These are phyloP conservation scores for Xestoiulus laeticollis DNA, from an alignment of 2,888 invertebrate species.

Conservation along the genomic window DNA sequence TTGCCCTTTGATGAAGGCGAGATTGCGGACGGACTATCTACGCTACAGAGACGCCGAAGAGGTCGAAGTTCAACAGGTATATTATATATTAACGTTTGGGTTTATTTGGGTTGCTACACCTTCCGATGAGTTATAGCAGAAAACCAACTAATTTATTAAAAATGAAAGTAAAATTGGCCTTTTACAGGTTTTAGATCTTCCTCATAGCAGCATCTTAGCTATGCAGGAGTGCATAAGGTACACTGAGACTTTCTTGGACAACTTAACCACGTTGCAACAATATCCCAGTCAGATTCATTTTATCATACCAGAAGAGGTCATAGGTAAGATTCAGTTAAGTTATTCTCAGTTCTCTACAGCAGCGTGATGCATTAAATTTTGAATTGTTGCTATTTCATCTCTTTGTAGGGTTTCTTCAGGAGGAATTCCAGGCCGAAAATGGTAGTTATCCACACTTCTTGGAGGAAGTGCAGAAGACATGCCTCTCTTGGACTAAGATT, in stretches of 20 bases:
- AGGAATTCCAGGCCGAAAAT: neutral
- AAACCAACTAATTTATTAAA: too few species aligned
- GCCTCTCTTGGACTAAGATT: neutral
- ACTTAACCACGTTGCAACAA: neutral
- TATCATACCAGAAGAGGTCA: neutral
- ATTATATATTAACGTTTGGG: neutral
- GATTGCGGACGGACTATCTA: neutral
- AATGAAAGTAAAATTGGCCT: neutral
- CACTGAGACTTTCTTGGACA: neutral
- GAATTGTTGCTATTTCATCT: neutral
- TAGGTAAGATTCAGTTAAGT: neutral
- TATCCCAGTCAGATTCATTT: neutral
- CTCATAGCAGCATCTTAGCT: neutral
- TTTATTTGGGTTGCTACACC: neutral
- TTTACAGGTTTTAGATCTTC: neutral
- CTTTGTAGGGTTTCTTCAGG: neutral
- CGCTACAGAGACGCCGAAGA: neutral
- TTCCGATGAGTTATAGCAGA: too few species aligned
- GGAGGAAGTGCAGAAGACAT: neutral
- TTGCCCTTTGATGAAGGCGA: neutral
- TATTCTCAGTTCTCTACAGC: neutral
- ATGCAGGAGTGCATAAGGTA: neutral
- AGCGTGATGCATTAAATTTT: neutral
- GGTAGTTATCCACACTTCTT: neutral
- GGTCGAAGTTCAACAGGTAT: neutral